Evolutionary conservation across 2,797 vertebrate genomes (phyloP), one percentile per base, ranked within the genome.

Genomic region (Okamejei kenojei): DNA sequence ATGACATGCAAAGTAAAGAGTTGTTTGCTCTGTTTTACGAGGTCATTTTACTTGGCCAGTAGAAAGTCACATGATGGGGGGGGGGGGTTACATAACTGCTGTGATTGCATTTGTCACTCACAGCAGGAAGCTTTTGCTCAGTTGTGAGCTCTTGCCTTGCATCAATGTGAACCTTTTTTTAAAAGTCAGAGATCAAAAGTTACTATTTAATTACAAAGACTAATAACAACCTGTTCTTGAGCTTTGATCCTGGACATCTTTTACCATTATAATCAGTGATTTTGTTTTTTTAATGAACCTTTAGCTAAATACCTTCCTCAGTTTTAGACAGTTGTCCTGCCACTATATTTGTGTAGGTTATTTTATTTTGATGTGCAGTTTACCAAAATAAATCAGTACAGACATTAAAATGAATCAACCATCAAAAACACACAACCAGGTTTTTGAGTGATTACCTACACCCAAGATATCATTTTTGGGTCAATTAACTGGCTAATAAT

Each of bases 301-400:
- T 63, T 63, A 63, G 11, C 13, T 65, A 86, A 86, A 32, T 86
- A 19, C 10, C 11, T 86, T 86, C 84, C 7, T 68, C n/a, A 88
- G 7, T 65, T 19, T 88, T 63, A 88, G 81, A n/a, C 63, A 88
- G 15, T 88, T 35, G 68, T 9, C 7, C 26, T 84, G 61, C 10
- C 68, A 32, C 68, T 88, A 65, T 19, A 21, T 7, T 68, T 32
- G 9, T 35, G 35, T 32, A 35, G 29, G n/a, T 68, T 35, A 21
- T 88, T 35, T 88, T 63, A 32, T 17, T 19, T 35, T 88, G 32
- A 88, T 21, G 21, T 88, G 17, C 17, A 88, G 7, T 88, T 88
- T n/a, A 32, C 63, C 84, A 88, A 35, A 88, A 68, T 65, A 88
- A 88, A 88, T 68, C 21, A 88, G 63, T 68, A 32, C 61, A 88